Evolutionary conservation across 2,113 vertebrate genomes (phyloP).

Genomic region (Erythrocercus mccallii): DNA sequence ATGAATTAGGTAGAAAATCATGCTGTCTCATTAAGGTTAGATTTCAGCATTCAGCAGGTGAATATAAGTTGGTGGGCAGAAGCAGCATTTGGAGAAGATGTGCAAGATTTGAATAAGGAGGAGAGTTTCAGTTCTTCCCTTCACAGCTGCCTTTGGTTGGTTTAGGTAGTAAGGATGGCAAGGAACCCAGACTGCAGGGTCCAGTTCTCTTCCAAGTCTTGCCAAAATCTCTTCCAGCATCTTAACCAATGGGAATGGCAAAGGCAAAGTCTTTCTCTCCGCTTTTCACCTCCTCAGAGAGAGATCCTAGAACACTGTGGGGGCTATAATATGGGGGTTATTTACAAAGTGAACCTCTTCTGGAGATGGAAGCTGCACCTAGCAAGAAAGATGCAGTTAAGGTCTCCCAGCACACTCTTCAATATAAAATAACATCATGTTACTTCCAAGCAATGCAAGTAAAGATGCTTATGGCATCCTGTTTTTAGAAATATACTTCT

Average conservation of each 20-base stretch:
- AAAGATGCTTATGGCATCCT: not conserved
- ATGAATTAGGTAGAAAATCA: not conserved
- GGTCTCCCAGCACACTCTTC: not conserved
- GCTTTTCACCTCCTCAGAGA: not conserved
- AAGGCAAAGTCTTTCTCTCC: not conserved
- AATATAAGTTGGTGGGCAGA: not conserved
- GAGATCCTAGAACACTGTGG: not conserved
- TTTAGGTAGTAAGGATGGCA: not conserved
- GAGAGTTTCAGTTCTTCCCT: not conserved
- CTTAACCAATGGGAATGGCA: not conserved
- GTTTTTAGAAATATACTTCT: not conserved
- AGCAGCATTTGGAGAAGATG: not conserved
- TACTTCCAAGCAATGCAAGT: not conserved
- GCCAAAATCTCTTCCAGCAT: not conserved
- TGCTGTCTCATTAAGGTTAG: not conserved
- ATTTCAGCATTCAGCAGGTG: not conserved
- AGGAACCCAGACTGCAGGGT: not conserved
- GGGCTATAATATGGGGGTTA: not conserved
- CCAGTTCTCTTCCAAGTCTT: not conserved
- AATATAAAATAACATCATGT: not conserved
- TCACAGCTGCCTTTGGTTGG: not conserved
- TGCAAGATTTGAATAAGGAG: not conserved
- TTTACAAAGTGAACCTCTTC: not conserved
- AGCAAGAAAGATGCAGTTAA: not conserved
- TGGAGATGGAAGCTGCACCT: not conserved